Base-by-base conservation (phyloP, 1,140 invertebrate genomes). In the Meloidogyne exigua region DNA sequence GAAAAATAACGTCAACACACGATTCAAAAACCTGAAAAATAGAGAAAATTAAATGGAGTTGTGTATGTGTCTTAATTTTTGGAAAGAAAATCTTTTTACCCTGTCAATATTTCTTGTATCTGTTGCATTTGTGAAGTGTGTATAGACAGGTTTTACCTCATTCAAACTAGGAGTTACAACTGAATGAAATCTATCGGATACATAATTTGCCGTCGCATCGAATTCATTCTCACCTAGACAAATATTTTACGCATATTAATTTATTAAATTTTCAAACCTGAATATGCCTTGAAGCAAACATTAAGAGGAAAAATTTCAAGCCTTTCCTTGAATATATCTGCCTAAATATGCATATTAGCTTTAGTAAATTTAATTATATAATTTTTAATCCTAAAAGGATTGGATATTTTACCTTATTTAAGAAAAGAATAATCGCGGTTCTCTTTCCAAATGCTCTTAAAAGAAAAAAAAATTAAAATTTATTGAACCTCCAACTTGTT, bases 1-100 rank as follows among this genome's bases (percentile, higher is more conserved):
- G 94, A 86, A 96, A 94, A 82, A 95, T 94, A 76, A 95, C 93
- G 89, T 95, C 93, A 73, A 93, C 94, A 75, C 95, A 93, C 75
- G 93, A 92, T 88, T 95, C 93, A 86, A 95, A 95, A 25, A 95
- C 93, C 75, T 76, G 26, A 39, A 71, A 1, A 32, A 32, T 32
- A 39, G 36, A 10, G 10, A 0, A 39, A 39, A 0, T 39, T 39
- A 39, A 39, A 39, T 39, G 36, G 36, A 3, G 9, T 9, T 9
- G 36, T 9, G 10, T 9, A 39, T n/a, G n/a, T n/a, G 36, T 10
- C 3, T 9, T 9, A 10, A 39, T 39, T 39, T 39, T 39, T 39
- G 3, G 9, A 39, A 39, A 39, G 4, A 39, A 39, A 39, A 42
- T 42, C 0, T 28, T 21, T 18, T 28, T 73, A 65, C 72, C 72